A percentile compares a stretch with the other conserved stretches of the same genome.
Evolutionary conservation across 2,113 vertebrate species (phyloP).

Genomic region (Stegastes partitus): DNA sequence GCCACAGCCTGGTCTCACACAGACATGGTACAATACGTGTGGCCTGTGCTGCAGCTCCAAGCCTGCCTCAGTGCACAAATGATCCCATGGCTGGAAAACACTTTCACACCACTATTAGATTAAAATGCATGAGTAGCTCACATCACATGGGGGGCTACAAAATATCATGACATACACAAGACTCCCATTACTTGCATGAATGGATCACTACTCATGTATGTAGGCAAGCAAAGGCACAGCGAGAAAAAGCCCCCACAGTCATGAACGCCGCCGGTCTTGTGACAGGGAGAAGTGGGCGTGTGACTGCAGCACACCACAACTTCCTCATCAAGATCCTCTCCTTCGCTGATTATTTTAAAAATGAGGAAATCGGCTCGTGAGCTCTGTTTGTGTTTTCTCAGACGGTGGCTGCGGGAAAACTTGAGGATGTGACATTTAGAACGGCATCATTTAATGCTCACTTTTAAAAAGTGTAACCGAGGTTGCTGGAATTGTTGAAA

Average conservation of each 20-base stretch:
- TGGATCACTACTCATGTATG: constrained; percentile 5
- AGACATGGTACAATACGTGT: neutral
- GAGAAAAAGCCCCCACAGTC: constrained; percentile 32
- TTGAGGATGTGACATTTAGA: constrained; percentile 21
- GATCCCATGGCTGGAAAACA: neutral
- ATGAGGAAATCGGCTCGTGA: constrained; percentile 31
- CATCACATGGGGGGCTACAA: neutral
- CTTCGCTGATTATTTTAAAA: constrained; percentile 16
- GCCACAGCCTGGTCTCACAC: constrained; percentile 53
- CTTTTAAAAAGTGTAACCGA: neutral
- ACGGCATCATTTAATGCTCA: neutral
- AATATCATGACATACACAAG: constrained; percentile 1
- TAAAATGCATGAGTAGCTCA: neutral
- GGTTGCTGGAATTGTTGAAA: neutral
- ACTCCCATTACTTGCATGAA: constrained; percentile 22
- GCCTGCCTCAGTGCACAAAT: neutral
- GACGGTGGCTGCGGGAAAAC: neutral
- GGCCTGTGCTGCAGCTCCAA: neutral
- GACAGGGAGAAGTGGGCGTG: constrained; percentile 63
- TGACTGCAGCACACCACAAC: constrained; percentile 31
- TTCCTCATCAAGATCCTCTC: constrained; percentile 55
- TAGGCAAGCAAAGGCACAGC: neutral
- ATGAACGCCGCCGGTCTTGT: constrained; percentile 64
- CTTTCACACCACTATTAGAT: neutral
- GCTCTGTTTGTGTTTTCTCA: neutral